These are phyloP conservation scores for Typhlichthys subterraneus DNA, from an alignment of 2,797 vertebrate genomes.

Conservation along the genomic window DNA sequence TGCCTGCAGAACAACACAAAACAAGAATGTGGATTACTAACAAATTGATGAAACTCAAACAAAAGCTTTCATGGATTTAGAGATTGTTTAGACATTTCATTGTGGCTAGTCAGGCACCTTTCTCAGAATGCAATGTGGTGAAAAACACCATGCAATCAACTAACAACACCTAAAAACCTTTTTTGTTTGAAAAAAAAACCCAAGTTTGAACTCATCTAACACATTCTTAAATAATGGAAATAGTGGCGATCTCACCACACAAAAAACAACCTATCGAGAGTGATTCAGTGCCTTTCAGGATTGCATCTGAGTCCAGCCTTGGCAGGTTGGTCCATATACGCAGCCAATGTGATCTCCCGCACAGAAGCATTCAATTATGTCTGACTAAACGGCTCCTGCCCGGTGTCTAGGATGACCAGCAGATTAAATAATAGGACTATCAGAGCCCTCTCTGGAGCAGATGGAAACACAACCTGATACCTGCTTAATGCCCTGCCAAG, in stretches of 20 bases:
- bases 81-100: too few species aligned
- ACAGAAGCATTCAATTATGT: constrained; percentile 80
- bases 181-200: too few species aligned
- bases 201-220: neutral
- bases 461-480: constrained; percentile 81
- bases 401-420: constrained; percentile 74
- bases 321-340: constrained; percentile 52
- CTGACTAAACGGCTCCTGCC: constrained; percentile 73
- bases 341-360: constrained; percentile 69
- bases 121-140: too few species aligned
- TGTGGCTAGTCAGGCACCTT: too few species aligned
- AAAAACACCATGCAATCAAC: too few species aligned
- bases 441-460: constrained; percentile 75
- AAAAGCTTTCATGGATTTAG: too few species aligned
- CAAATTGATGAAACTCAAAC: too few species aligned
- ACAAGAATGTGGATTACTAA: too few species aligned
- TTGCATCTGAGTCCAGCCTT: constrained; percentile 35
- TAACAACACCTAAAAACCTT: too few species aligned
- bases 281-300: constrained; percentile 21
- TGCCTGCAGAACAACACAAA: too few species aligned
- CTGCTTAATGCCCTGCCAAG: constrained; percentile 68
- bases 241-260: constrained; percentile 3
- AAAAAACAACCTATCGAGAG: constrained; percentile 8
- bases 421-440: constrained; percentile 81
- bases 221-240: neutral